These are phyloP conservation scores for Henricia sp. DNA, from an alignment of 53 echinoderm and acorn worm species.

Conservation along the genomic window DNA sequence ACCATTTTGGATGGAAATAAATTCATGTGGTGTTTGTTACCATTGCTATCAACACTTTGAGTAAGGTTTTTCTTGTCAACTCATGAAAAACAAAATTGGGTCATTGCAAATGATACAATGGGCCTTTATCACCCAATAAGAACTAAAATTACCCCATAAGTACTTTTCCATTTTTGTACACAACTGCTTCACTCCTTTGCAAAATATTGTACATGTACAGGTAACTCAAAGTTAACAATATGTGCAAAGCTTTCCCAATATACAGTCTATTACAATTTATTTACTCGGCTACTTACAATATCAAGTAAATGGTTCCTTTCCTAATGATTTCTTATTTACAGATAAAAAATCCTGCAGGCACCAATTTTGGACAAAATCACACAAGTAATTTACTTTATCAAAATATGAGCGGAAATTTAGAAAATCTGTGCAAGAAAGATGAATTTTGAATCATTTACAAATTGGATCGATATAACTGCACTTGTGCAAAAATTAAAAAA, in stretches of 20 bases:
- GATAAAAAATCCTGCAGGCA: conserved; percentile 59
- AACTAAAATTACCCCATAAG: no score
- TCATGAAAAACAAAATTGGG: no score
- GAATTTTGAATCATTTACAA: neutral
- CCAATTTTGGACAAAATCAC: conserved; percentile 34
- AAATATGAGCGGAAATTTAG: conserved; percentile 16
- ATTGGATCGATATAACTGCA: no score
- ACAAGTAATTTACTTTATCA: conserved; percentile 2
- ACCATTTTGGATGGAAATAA: no score
- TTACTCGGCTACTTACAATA: conserved; percentile 45
- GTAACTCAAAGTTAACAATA: no score
- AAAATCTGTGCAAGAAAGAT: neutral
- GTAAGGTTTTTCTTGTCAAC: no score
- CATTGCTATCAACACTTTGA: no score
- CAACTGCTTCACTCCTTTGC: neutral
- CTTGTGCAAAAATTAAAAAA: no score
- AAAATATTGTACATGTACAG: neutral
- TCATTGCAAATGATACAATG: no score
- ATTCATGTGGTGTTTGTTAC: no score
- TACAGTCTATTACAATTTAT: conserved; percentile 36
- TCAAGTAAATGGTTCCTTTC: neutral
- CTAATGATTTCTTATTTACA: conserved; percentile 41
- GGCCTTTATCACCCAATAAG: no score
- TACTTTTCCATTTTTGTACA: no score
- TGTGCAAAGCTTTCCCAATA: conserved; percentile 8